Conservation (phyloP, 1,140 invertebrate genomes). For the Penaeus indicus region DNA sequence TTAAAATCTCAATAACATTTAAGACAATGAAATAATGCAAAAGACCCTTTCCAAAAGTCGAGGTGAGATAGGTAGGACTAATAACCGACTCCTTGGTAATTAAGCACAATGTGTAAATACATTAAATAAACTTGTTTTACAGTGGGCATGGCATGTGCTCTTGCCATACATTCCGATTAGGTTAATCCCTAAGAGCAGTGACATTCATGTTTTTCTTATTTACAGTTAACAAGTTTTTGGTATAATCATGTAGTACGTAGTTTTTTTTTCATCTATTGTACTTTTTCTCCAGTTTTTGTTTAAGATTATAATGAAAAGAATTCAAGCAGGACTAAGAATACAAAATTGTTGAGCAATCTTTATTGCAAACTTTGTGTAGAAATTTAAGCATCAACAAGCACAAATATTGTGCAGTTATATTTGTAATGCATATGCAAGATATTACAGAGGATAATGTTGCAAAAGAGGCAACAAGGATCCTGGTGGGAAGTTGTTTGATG, state of each 20-base stretch:
- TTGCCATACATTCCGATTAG: too few relatives aligned
- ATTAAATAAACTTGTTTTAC: too few relatives aligned
- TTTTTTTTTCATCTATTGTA: not conserved
- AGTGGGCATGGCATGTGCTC: too few relatives aligned
- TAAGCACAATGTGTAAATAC: not conserved
- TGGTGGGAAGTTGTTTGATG: slow-evolving; percentile 35
- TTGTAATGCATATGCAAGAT: slow-evolving; percentile 51
- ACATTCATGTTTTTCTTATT: too few relatives aligned
- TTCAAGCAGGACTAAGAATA: not conserved
- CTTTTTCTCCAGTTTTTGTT: not conserved
- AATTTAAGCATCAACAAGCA: slow-evolving; percentile 64
- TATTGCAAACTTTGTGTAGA: slow-evolving; percentile 66
- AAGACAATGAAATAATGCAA: too few relatives aligned
- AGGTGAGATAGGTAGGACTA: too few relatives aligned
- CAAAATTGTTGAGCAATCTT: slow-evolving; percentile 61
- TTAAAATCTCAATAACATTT: too few relatives aligned
- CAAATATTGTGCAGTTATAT: slow-evolving; percentile 65
- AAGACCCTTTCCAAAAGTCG: too few relatives aligned
- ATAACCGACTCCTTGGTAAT: too few relatives aligned
- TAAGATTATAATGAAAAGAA: not conserved
- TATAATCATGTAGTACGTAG: too few relatives aligned
- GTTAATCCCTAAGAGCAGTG: too few relatives aligned
- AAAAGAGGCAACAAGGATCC: slow-evolving; percentile 44
- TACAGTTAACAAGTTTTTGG: too few relatives aligned
- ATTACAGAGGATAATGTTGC: slow-evolving; percentile 32